Evolutionary conservation across 2,797 vertebrate species (phyloP).

Genomic region (Sebastolobus alascanus): DNA sequence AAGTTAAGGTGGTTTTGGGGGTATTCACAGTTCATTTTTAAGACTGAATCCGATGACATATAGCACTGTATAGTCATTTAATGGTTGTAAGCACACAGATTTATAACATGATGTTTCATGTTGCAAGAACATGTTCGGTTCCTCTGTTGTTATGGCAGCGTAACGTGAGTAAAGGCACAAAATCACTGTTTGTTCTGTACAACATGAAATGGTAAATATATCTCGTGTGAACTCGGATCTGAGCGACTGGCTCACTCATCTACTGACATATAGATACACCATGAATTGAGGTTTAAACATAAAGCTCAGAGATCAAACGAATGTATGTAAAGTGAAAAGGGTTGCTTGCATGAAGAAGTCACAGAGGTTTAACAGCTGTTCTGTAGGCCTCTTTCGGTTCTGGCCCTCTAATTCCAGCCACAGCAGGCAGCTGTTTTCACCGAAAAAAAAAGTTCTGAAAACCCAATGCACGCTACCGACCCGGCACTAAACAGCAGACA

Average conservation of each 20-base stretch:
- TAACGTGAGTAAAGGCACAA: background rate
- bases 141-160: background rate
- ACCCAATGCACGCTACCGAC: background rate
- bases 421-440: background rate
- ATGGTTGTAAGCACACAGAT: background rate
- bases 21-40: constrained; percentile 5
- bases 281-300: background rate
- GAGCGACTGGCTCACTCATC: background rate
- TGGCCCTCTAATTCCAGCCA: background rate
- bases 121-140: too few species aligned
- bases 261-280: background rate
- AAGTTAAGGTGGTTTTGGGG: background rate
- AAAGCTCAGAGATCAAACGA: background rate
- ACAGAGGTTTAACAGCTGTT: too few species aligned
- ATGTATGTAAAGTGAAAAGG: background rate
- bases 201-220: background rate
- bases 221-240: background rate
- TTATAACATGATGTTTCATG: background rate
- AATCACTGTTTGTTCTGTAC: background rate
- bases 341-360: background rate
- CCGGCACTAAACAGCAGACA: background rate
- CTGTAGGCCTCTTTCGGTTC: too few species aligned
- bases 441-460: background rate
- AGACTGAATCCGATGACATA: background rate
- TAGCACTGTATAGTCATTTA: background rate